Evolutionary conservation across 2,888 invertebrate genomes (phyloP).

Genomic region (Harpalus rubripes): DNA sequence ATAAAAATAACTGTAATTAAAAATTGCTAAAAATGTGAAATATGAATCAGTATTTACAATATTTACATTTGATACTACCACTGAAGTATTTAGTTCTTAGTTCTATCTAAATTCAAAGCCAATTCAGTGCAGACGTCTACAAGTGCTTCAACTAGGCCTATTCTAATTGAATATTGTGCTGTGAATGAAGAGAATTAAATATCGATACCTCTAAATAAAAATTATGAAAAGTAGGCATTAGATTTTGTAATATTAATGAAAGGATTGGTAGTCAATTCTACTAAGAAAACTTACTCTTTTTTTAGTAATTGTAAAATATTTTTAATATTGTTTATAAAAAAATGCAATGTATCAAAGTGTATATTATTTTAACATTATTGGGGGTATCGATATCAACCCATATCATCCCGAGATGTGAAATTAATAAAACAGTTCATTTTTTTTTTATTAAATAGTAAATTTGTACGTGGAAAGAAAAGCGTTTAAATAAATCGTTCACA

Average conservation of each 20-base stretch:
- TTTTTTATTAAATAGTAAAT: too few species aligned
- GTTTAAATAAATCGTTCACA: too few species aligned
- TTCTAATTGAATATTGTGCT: constrained; percentile 52
- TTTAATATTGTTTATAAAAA: too few species aligned
- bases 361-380: neutral
- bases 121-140: constrained; percentile 64
- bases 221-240: neutral
- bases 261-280: neutral
- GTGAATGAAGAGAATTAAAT: constrained; percentile 20
- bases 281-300: too few species aligned
- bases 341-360: too few species aligned
- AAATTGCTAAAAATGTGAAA: neutral
- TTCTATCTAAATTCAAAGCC: constrained; percentile 64
- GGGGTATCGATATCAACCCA: neutral
- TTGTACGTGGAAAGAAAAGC: too few species aligned
- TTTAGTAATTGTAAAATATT: too few species aligned
- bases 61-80: constrained; percentile 66
- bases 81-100: constrained; percentile 49
- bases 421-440: neutral
- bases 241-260: neutral
- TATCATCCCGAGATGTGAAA: neutral
- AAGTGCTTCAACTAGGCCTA: constrained; percentile 64
- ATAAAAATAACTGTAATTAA: constrained; percentile 10
- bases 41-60: constrained; percentile 15
- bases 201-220: constrained; percentile 48